phyloP scores from a whole-genome alignment of 2,113 vertebrate species.

The Chlorodrepanis virens region DNA sequence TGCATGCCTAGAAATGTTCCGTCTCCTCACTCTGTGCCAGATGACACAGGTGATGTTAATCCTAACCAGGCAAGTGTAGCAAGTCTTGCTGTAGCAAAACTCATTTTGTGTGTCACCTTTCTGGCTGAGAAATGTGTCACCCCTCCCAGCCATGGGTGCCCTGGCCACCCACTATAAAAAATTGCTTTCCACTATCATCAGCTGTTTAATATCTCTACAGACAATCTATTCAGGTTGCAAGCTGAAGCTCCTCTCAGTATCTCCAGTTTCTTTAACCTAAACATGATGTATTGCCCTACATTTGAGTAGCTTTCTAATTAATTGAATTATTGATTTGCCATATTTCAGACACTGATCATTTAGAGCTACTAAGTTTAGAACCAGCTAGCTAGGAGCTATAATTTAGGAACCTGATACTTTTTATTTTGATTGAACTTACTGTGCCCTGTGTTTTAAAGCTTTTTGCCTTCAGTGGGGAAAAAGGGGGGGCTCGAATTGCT shows the following conservation, averaged over 20 bases:
- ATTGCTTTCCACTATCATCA: neutral
- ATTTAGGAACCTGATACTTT: neutral
- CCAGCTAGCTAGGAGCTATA: neutral
- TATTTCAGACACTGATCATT: neutral
- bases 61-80: too few relatives aligned
- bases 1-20: neutral
- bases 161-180: neutral
- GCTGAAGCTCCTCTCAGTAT: neutral
- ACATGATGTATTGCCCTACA: neutral
- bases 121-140: neutral
- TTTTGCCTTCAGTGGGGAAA: neutral
- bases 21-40: neutral
- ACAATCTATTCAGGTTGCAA: neutral
- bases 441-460: neutral
- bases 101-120: neutral
- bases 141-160: neutral
- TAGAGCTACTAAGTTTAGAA: neutral
- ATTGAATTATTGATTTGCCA: neutral
- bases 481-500: neutral
- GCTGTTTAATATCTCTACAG: neutral
- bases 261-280: neutral
- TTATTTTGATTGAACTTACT: neutral
- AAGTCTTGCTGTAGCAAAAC: neutral
- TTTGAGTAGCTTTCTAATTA: constrained; percentile 6
- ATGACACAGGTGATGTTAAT: neutral